phyloP scores from a whole-genome alignment of 2,888 invertebrate species.

The Drosophila greeni region DNA sequence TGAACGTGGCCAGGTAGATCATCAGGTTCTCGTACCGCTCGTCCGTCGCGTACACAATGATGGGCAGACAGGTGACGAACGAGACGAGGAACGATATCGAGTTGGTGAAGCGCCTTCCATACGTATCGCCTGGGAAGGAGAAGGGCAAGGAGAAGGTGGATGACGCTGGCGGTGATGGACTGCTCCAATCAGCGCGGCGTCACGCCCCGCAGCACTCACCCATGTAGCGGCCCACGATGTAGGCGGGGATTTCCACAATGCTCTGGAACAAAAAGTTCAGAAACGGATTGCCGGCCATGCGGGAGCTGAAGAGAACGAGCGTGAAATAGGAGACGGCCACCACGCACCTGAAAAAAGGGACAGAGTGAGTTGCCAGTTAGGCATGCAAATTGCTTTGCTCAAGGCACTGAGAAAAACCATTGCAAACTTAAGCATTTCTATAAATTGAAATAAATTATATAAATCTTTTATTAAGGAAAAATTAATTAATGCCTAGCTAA shows the following conservation, averaged over 20 bases:
- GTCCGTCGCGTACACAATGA: constrained; percentile 78
- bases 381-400: constrained; percentile 61
- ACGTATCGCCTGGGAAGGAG: constrained; percentile 78
- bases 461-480: background rate
- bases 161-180: constrained; percentile 28
- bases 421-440: background rate
- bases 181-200: constrained; percentile 32
- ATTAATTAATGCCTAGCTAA: background rate
- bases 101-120: constrained; percentile 81
- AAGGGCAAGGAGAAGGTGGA: constrained; percentile 29
- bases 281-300: constrained; percentile 83
- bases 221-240: constrained; percentile 81
- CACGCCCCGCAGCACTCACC: constrained; percentile 66
- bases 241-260: constrained; percentile 83
- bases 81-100: constrained; percentile 79
- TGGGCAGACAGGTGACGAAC: constrained; percentile 78
- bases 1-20: constrained; percentile 78
- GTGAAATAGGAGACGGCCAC: constrained; percentile 80
- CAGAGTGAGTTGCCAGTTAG: constrained; percentile 48
- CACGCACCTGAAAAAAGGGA: constrained; percentile 78
- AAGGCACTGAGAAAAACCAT: constrained; percentile 1
- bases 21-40: constrained; percentile 71
- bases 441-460: background rate
- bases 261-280: constrained; percentile 83
- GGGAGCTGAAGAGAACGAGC: constrained; percentile 80